Conservation (phyloP, 2,113 vertebrate species). For the Chrysemys picta region DNA sequence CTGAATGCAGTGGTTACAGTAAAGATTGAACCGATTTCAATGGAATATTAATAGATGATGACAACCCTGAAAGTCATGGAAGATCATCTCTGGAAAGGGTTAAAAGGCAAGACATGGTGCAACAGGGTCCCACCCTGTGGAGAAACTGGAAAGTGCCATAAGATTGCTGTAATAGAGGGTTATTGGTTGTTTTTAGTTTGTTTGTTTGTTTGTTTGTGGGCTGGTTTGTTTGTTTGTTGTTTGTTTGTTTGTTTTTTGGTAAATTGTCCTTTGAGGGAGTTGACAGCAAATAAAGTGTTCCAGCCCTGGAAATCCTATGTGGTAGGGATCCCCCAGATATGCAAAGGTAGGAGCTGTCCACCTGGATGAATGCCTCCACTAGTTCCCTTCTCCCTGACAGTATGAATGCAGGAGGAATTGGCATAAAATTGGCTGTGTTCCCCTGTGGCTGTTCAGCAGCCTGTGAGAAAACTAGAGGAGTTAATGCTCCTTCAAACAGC, state of each 20-base stretch:
- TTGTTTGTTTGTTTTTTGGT: neutral
- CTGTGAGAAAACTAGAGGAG: neutral
- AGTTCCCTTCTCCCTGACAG: neutral
- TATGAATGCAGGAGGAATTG: neutral
- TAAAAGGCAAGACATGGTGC: neutral
- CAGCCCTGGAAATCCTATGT: neutral
- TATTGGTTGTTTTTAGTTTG: neutral
- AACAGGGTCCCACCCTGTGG: neutral
- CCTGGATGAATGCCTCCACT: neutral
- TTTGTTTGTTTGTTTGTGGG: neutral
- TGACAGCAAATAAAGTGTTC: neutral
- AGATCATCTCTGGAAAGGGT: neutral
- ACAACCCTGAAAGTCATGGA: neutral
- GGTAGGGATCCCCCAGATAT: neutral
- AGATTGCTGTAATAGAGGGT: neutral
- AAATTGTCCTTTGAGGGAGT: neutral
- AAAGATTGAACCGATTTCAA: neutral
- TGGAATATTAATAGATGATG: neutral
- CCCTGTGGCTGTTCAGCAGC: neutral
- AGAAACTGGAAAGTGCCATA: neutral
- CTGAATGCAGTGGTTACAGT: neutral
- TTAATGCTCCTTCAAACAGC: neutral
- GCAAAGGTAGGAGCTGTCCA: neutral
- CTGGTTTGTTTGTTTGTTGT: neutral
- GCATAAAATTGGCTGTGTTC: neutral